A percentile compares a stretch with the other conserved stretches of the same genome.
Conservation (phyloP, 2,888 invertebrate species). For the Aphodius sticticus region DNA sequence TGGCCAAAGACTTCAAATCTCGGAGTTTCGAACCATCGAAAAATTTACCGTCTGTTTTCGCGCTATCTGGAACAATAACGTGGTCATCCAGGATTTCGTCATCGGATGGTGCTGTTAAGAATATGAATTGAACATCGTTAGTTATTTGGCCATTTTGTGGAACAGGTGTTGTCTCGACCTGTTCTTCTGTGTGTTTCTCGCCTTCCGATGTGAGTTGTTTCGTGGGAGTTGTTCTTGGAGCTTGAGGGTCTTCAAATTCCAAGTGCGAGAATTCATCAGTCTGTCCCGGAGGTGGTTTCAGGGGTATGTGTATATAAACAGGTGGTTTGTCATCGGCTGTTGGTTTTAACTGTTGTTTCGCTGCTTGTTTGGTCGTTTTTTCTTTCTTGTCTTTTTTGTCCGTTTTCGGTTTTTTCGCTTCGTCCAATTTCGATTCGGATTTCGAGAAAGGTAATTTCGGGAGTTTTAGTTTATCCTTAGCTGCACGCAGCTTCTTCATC, state of each 20-base stretch:
- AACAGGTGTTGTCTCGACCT: conserved; percentile 32
- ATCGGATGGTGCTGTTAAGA: conserved; percentile 58
- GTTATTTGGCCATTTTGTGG: conserved; percentile 19
- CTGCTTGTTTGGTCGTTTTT: conserved; percentile 19
- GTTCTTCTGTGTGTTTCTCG: conserved; percentile 29
- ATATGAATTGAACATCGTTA: conserved; percentile 55
- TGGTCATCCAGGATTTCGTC: conserved; percentile 55
- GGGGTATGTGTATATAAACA: conserved; percentile 58
- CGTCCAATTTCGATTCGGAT: conserved; percentile 38
- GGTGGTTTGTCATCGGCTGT: conserved; percentile 45
- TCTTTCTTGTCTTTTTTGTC: conserved; percentile 32
- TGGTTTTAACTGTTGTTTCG: conserved; percentile 29
- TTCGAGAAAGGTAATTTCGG: conserved; percentile 44
- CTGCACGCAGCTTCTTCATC: conserved; percentile 52
- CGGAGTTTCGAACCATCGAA: conserved; percentile 48
- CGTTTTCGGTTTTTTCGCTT: conserved; percentile 42
- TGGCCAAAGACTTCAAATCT: conserved; percentile 54
- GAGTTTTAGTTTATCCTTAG: conserved; percentile 51
- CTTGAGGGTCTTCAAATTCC: conserved; percentile 50
- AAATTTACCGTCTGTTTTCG: conserved; percentile 47
- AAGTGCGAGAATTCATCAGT: conserved; percentile 57
- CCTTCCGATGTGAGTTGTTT: conserved; percentile 38
- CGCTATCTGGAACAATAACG: conserved; percentile 54
- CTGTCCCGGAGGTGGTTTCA: conserved; percentile 57
- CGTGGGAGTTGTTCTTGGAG: conserved; percentile 31